phyloP scores from a whole-genome alignment of 1,140 invertebrate genomes.

The Drosophila miranda region DNA sequence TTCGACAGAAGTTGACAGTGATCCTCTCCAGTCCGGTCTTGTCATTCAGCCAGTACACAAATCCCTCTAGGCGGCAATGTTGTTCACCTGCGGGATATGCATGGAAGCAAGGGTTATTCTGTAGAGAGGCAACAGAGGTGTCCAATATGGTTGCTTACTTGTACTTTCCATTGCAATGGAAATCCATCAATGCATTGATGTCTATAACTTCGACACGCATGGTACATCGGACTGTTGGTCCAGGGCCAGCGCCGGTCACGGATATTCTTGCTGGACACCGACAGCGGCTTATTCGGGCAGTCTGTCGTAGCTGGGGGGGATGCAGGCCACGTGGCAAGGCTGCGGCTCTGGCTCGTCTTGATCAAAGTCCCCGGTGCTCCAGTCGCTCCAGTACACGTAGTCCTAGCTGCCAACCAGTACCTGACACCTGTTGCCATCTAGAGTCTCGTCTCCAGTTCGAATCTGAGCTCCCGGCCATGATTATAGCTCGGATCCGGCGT shows the following conservation, averaged over 20 bases:
- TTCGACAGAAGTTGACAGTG: slow-evolving; percentile 83
- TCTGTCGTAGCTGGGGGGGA: slow-evolving; percentile 89
- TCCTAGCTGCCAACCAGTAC: slow-evolving; percentile 86
- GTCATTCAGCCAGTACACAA: slow-evolving; percentile 93
- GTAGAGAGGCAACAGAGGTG: background rate
- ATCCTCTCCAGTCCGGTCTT: slow-evolving; percentile 85
- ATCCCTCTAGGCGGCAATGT: slow-evolving; percentile 87
- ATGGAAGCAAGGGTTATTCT: slow-evolving; percentile 83
- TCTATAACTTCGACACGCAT: slow-evolving; percentile 90
- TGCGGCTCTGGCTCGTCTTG: slow-evolving; percentile 74
- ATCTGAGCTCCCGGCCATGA: too few species aligned
- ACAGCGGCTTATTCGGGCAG: too few species aligned
- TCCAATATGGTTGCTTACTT: slow-evolving; percentile 82
- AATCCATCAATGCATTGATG: too few species aligned
- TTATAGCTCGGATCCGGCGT: too few species aligned
- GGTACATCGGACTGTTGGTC: slow-evolving; percentile 89
- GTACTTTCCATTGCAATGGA: slow-evolving; percentile 88
- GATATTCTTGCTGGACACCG: too few species aligned
- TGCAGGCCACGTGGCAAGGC: slow-evolving; percentile 87
- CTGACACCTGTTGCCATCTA: slow-evolving; percentile 86
- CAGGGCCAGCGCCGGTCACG: slow-evolving; percentile 91
- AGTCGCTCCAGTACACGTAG: slow-evolving; percentile 92
- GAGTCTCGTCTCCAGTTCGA: too few species aligned
- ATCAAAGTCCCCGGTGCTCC: slow-evolving; percentile 89
- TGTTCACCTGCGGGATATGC: slow-evolving; percentile 83